Percentiles rank a stretch among this genome's conserved stretches.
Conservation (phyloP, 1,140 invertebrate species). For the Helicoverpa armigera region DNA sequence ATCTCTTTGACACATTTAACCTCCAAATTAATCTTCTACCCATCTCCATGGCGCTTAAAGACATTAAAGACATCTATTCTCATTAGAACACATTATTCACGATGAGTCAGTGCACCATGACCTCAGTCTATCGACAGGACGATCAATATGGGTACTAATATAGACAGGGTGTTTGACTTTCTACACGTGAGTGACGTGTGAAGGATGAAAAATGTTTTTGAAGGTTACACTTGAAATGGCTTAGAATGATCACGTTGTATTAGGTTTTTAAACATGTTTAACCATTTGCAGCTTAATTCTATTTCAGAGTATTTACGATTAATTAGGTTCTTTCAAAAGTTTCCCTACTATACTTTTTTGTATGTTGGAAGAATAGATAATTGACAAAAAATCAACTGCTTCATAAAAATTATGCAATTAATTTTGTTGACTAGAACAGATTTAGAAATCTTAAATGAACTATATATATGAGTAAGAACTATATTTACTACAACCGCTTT, state of each 20-base stretch:
- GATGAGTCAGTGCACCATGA: constrained; percentile 38
- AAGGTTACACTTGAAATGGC: not conserved
- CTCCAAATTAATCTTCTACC: not conserved
- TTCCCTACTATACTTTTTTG: too few species aligned
- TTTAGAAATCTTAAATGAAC: too few species aligned
- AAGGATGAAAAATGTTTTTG: not conserved
- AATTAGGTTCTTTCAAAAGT: too few species aligned
- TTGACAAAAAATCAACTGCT: too few species aligned
- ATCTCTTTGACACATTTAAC: not conserved
- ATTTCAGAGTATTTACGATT: too few species aligned
- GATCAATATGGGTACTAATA: constrained; percentile 25
- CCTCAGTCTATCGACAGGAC: constrained; percentile 2
- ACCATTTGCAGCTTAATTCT: too few species aligned
- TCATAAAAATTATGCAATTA: too few species aligned
- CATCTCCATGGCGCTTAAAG: not conserved
- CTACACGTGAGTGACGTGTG: not conserved
- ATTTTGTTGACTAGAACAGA: too few species aligned
- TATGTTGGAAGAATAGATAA: too few species aligned
- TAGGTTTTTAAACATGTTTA: too few species aligned
- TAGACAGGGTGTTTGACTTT: constrained; percentile 1
- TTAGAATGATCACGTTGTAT: too few species aligned
- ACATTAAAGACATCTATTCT: not conserved
- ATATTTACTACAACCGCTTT: not conserved
- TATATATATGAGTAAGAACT: too few species aligned
- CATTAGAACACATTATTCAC: constrained; percentile 11